Base-by-base conservation (phyloP, 1,140 invertebrate species). In the Orussus abietinus region DNA sequence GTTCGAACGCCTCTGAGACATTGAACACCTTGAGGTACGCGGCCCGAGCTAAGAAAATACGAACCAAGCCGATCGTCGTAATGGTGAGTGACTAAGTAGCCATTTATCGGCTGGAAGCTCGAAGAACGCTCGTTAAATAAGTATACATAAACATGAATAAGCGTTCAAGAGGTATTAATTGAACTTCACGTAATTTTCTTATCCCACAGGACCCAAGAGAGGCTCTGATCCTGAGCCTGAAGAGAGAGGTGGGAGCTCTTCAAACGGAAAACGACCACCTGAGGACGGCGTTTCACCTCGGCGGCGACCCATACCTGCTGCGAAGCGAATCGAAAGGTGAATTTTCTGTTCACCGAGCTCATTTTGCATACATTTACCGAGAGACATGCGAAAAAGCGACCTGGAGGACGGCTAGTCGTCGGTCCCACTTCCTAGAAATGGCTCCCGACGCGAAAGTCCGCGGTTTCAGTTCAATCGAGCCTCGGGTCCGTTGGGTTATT, bases 181-280 rank as follows among this genome's bases (percentile, higher is more conserved):
- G n/a, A n/a, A 12, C 13, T 28, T 2, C 18, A 28, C 12, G 14
- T 17, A 39, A 12, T 28, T 28, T 28, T 35, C 5, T 39, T 10
- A 11, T 28, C 26, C 14, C 30, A 13, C 48, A 92, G 89, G 92
- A 97, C 70, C 90, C 92, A 0, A 73, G 92, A 43, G 93, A 96
- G 64, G 89, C 91, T 10, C 67, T 96, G 1, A 96, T 97, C 47
- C 64, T 96, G 4, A 91, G 84, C 58, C 64, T 97, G 25, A 94
- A 95, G 68, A 73, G 90, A 28, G 92, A 96, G 73, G 84, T 98
- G 5, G 79, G 83, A 40, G 85, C 90, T 2, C 78, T 96, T 18
- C 84, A 95, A 58, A 83, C 83, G 47, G 95, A 98, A 74, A 97
- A 98, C 57, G 86, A 92, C 39, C 90, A 94, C 49, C 69, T 98